These are phyloP conservation scores for Diadegma fenestrale DNA, from an alignment of 2,888 invertebrate genomes.

Conservation along the genomic window DNA sequence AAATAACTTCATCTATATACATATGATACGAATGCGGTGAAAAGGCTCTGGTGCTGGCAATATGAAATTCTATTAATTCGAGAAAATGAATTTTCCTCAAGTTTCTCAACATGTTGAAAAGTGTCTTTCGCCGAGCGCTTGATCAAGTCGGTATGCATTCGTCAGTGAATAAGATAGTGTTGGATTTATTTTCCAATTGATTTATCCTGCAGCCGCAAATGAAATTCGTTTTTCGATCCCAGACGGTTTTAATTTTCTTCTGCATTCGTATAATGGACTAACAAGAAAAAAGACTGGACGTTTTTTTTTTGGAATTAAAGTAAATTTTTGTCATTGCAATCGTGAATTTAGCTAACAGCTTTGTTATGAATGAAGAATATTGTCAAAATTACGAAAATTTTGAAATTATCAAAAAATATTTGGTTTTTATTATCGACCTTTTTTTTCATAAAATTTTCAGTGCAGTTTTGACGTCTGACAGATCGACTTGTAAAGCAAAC, in stretches of 20 bases:
- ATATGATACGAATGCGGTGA: neutral
- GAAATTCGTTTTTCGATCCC: neutral
- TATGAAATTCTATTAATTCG: conserved; percentile 6
- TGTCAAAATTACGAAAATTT: no score
- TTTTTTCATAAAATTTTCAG: no score
- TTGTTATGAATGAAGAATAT: no score
- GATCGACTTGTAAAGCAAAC: neutral
- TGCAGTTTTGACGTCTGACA: neutral
- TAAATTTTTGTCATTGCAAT: no score
- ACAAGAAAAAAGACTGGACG: no score
- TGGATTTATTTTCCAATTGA: neutral
- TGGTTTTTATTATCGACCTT: no score
- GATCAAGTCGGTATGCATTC: neutral
- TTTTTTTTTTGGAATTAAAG: no score
- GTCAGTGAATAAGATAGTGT: neutral
- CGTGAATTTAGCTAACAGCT: no score
- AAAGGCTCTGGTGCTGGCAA: neutral
- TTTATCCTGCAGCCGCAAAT: neutral
- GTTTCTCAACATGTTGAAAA: neutral
- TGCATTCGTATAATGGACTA: neutral
- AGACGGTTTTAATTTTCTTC: neutral
- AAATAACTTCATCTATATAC: conserved; percentile 21
- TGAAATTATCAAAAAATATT: no score
- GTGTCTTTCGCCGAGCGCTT: neutral
- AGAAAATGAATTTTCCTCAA: neutral